phyloP scores from a whole-genome alignment of 1,140 invertebrate species.

The Drosophila kurseongensis region DNA sequence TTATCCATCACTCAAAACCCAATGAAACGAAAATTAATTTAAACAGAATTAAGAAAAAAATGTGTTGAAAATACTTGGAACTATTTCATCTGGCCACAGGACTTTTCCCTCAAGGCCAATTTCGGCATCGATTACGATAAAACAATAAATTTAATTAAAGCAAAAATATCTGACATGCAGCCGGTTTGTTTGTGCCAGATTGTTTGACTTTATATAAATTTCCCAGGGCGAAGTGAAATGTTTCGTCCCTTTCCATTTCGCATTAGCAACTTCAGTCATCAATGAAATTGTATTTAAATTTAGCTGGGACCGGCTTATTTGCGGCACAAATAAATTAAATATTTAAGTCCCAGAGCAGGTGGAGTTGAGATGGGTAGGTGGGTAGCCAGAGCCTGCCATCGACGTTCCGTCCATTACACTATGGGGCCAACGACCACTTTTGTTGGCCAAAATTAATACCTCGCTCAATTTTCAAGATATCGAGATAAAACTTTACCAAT shows the following conservation, averaged over 20 bases:
- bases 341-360: constrained; percentile 61
- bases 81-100: not conserved
- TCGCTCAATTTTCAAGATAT: too few relatives aligned
- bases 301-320: constrained; percentile 40
- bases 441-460: too few relatives aligned
- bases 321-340: constrained; percentile 75
- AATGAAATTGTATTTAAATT: constrained; percentile 70
- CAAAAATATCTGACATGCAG: constrained; percentile 3
- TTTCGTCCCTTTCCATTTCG: not conserved
- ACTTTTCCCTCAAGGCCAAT: not conserved
- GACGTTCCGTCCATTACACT: constrained; percentile 65
- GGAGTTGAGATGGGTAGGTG: not conserved
- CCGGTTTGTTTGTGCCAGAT: constrained; percentile 28
- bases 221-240: constrained; percentile 1
- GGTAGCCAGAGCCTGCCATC: constrained; percentile 26
- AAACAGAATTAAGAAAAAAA: constrained; percentile 1
- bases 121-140: constrained; percentile 24
- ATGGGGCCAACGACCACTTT: too few relatives aligned
- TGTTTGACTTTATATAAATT: constrained; percentile 42
- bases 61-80: not conserved
- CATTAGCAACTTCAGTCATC: constrained; percentile 8
- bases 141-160: constrained; percentile 48
- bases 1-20: not conserved
- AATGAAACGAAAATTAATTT: not conserved
- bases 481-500: too few relatives aligned